phyloP scores from a whole-genome alignment of 1,140 invertebrate species.

The Triops longicaudatus region DNA sequence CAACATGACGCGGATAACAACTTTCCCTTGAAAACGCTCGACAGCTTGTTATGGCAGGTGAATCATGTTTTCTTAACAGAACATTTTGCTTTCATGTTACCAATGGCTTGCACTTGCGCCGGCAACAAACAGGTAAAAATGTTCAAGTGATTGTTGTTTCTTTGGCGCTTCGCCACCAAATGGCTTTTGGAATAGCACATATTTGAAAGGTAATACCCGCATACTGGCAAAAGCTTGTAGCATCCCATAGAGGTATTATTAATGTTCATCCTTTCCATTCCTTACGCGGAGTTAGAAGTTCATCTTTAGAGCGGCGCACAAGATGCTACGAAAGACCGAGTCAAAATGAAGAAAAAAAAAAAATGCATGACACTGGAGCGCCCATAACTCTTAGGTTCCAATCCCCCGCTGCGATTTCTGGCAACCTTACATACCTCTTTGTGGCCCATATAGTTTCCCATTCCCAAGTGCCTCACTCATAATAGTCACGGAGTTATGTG shows the following conservation, averaged over 20 bases:
- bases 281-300: background rate
- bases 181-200: background rate
- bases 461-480: slow-evolving; percentile 14
- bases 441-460: slow-evolving; percentile 14
- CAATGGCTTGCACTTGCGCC: background rate
- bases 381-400: slow-evolving; percentile 5
- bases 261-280: slow-evolving; percentile 1
- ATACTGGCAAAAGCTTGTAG: background rate
- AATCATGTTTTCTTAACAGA: background rate
- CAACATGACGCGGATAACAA: background rate
- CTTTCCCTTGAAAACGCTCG: background rate
- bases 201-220: background rate
- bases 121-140: background rate
- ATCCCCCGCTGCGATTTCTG: slow-evolving; percentile 7
- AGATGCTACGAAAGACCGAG: background rate
- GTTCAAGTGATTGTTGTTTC: background rate
- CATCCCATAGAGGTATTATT: background rate
- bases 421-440: slow-evolving; percentile 15
- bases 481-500: slow-evolving; percentile 12
- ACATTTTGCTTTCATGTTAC: background rate
- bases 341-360: background rate
- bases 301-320: background rate
- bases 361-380: slow-evolving; percentile 14
- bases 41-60: slow-evolving; percentile 14
- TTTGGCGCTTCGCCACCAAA: background rate